These are phyloP conservation scores for Lamprologus speciosus DNA, from an alignment of 2,113 vertebrate genomes.

Conservation along the genomic window DNA sequence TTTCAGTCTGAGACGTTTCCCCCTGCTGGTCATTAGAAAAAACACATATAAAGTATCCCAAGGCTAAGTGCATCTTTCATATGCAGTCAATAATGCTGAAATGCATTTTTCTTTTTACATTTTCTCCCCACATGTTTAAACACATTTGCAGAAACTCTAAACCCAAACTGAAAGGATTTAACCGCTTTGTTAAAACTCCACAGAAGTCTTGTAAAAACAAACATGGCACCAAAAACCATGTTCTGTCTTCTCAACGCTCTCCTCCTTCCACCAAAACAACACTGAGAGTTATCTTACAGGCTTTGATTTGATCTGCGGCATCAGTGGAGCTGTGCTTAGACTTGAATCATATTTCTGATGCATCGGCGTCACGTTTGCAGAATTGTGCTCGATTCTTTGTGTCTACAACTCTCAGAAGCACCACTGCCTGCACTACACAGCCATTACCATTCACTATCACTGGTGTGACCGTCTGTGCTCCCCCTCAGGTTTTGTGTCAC, in stretches of 20 bases:
- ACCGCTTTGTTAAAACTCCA: neutral
- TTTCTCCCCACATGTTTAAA: neutral
- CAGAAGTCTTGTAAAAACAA: neutral
- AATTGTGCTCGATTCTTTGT: too few relatives aligned
- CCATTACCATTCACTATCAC: neutral
- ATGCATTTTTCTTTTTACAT: neutral
- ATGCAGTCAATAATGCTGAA: neutral
- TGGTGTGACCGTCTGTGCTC: fast-evolving
- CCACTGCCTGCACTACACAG: neutral
- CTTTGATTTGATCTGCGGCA: fast-evolving
- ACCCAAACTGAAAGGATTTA: neutral
- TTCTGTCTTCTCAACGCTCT: neutral
- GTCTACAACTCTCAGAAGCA: neutral
- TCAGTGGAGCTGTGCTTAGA: neutral
- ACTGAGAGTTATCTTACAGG: neutral
- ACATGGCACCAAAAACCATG: neutral
- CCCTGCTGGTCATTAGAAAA: neutral
- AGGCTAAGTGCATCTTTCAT: fast-evolving
- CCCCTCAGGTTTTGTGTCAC: neutral
- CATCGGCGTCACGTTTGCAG: neutral
- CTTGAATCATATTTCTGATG: neutral
- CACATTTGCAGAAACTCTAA: neutral
- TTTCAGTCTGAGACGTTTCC: fast-evolving
- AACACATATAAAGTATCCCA: neutral
- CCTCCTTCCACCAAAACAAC: neutral